phyloP scores from a whole-genome alignment of 2,888 invertebrate species.

The Caenorhabditis angaria region DNA sequence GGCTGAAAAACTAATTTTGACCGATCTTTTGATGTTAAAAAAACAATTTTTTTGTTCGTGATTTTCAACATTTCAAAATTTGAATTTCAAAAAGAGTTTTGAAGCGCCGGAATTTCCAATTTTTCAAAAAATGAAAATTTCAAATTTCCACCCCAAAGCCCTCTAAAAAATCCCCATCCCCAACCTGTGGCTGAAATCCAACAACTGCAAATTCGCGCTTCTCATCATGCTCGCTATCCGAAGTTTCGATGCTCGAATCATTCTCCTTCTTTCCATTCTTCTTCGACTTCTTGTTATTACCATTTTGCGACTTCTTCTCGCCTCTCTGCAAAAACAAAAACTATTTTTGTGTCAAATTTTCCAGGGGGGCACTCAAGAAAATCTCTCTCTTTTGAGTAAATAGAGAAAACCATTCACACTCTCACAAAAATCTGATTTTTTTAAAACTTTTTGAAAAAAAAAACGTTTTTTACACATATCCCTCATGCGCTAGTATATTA shows the following conservation, averaged over 20 bases:
- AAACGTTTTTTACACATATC: too few species aligned
- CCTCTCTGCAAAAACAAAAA: conserved; percentile 30
- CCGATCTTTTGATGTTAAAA: too few species aligned
- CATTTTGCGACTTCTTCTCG: conserved; percentile 33
- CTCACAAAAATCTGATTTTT: neutral
- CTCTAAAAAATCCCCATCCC: too few species aligned
- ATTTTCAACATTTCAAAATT: too few species aligned
- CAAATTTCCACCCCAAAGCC: neutral
- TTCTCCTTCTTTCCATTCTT: conserved; percentile 47
- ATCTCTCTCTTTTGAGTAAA: conserved; percentile 1
- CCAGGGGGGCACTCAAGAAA: conserved; percentile 12
- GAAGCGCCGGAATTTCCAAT: too few species aligned
- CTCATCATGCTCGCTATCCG: conserved; percentile 49
- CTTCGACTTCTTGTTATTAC: conserved; percentile 48
- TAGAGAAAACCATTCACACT: neutral
- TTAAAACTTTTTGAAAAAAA: too few species aligned
- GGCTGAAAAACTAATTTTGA: too few species aligned
- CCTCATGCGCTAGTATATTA: too few species aligned
- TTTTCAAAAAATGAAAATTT: too few species aligned
- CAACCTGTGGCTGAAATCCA: conserved; percentile 34
- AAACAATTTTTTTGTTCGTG: too few species aligned
- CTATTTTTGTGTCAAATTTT: neutral
- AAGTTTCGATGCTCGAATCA: conserved; percentile 49
- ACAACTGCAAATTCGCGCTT: conserved; percentile 44
- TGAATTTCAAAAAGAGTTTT: too few species aligned